Percentiles rank a stretch among this genome's conserved stretches.
Evolutionary conservation across 2,797 vertebrate genomes (phyloP).

Genomic region (Parauchenoglanis punctatus): DNA sequence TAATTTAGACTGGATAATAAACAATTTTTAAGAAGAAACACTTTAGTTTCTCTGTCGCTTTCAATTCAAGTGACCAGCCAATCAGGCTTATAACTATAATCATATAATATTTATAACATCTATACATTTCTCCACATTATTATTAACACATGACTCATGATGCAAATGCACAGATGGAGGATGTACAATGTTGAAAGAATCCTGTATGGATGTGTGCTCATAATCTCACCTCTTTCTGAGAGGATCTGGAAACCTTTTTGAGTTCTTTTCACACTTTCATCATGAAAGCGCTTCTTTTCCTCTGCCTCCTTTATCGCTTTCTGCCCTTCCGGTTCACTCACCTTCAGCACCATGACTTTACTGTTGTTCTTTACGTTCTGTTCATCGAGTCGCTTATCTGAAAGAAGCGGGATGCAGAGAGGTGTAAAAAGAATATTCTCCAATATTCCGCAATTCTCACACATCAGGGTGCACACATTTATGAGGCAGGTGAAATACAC

Average conservation of each 20-base stretch:
- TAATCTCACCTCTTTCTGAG: conserved; percentile 82
- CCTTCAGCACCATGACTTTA: conserved; percentile 88
- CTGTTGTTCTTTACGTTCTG: conserved; percentile 89
- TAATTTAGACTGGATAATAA: background rate
- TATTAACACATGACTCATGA: too few relatives aligned
- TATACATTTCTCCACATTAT: background rate
- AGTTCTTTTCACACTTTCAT: conserved; percentile 83
- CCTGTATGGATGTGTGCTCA: background rate
- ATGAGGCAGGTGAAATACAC: conserved; percentile 51
- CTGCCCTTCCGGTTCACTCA: conserved; percentile 78
- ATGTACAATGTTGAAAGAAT: background rate
- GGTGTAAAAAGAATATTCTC: background rate
- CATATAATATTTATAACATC: background rate
- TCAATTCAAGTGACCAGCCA: background rate
- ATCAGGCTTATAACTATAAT: background rate
- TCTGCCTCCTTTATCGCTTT: conserved; percentile 70
- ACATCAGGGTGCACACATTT: background rate
- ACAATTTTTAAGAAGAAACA: background rate
- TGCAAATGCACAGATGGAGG: background rate
- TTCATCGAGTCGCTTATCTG: conserved; percentile 82
- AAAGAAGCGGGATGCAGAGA: background rate
- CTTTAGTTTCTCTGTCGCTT: background rate
- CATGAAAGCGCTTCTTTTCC: conserved; percentile 73
- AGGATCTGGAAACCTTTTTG: conserved; percentile 91
- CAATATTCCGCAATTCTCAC: background rate